Evolutionary conservation across 2,888 invertebrate genomes (phyloP), one percentile per base, ranked within the genome.

Genomic region (Noctua comes): DNA sequence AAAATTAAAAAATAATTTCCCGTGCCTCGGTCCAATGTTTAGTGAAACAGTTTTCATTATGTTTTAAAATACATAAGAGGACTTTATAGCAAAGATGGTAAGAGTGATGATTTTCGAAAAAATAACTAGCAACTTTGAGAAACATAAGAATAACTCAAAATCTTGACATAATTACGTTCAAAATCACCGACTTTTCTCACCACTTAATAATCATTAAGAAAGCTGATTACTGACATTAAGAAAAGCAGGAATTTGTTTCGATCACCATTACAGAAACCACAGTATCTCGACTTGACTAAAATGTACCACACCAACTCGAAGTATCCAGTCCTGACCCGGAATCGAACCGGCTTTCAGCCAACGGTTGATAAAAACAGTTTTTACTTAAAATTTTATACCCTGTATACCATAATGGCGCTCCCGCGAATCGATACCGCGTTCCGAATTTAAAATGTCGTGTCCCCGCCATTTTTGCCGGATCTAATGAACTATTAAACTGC

Each of bases 401-500:
- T 82, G 86, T 85, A 88, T 76, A 77, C 73, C 78, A 88, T 87
- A 81, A 89, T 66, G 51, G 87, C 90, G 90, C 89, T 88, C 91
- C 91, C 91, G 90, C 93, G 91, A 96, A 96, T 96, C 96, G 94
- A 97, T 97, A 96, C 86, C 93, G 88, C 93, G 95, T 95, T 93
- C 96, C 94, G 94, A 96, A 96, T 96, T 97, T 96, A 96, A 97
- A 96, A 95, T 94, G 94, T 93, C 90, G 92, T 93, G 95, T 95
- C 95, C 95, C 96, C 95, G 95, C 96, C 96, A 96, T 96, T 96
- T 96, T 96, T 96, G 95, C 92, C 91, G 94, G 95, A 96, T 96
- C 96, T 97, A 96, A 97, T 97, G 96, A 96, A 97, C 96, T 97
- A 97, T 97, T 97, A 97, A 96, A 97, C 91, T 97, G 96, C 95